These are phyloP conservation scores for Protobothrops flavoviridis DNA, from an alignment of 2,113 vertebrate species.

Conservation along the genomic window DNA sequence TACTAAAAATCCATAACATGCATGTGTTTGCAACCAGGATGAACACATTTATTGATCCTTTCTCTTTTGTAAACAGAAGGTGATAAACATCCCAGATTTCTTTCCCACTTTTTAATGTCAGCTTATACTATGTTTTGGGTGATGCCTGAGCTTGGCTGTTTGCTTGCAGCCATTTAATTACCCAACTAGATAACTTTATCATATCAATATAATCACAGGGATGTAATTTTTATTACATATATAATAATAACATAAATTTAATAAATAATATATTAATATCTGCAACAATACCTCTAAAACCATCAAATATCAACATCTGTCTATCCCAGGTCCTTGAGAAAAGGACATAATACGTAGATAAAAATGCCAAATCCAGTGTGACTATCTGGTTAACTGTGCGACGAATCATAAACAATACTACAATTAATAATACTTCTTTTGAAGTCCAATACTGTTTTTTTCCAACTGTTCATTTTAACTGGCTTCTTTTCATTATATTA, in stretches of 20 bases:
- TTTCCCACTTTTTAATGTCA: neutral
- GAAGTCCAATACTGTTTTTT: neutral
- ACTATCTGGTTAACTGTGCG: neutral
- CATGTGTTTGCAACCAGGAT: neutral
- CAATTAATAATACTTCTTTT: neutral
- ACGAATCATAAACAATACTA: neutral
- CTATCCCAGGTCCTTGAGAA: neutral
- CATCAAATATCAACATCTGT: neutral
- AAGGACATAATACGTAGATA: neutral
- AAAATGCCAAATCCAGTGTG: neutral
- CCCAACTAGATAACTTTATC: neutral
- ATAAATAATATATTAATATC: neutral
- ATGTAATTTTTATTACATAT: neutral
- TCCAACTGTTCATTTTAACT: neutral
- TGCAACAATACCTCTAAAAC: neutral
- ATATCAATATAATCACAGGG: neutral
- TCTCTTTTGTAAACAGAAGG: neutral
- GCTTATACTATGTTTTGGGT: neutral
- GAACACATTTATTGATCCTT: neutral
- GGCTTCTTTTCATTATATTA: neutral
- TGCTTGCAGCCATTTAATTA: neutral
- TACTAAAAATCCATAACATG: neutral
- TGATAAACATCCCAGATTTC: neutral
- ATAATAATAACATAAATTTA: neutral
- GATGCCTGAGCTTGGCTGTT: neutral